These are phyloP conservation scores for Fulmarus glacialis DNA, from an alignment of 2,113 vertebrate genomes.

Conservation along the genomic window DNA sequence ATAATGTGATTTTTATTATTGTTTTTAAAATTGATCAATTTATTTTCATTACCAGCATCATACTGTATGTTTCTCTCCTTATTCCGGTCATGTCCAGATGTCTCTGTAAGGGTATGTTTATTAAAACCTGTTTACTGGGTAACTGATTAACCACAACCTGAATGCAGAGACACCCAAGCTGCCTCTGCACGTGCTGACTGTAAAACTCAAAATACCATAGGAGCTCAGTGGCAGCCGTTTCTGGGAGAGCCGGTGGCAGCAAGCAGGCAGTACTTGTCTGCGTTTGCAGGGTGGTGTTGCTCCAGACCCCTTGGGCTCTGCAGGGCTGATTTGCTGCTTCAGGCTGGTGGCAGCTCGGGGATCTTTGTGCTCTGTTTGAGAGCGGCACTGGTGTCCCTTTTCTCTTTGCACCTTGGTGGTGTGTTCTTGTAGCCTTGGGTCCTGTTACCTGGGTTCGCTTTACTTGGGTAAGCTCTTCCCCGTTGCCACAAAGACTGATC, in stretches of 20 bases:
- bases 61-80: not conserved
- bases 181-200: not conserved
- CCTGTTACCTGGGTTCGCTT: not conserved
- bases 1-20: not conserved
- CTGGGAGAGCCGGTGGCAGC: not conserved
- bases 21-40: not conserved
- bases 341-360: not conserved
- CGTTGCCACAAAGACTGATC: not conserved
- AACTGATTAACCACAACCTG: not conserved
- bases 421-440: not conserved
- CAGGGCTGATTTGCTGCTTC: not conserved
- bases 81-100: not conserved
- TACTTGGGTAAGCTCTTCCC: not conserved
- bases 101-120: not conserved
- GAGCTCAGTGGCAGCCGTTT: not conserved
- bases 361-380: not conserved
- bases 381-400: not conserved
- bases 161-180: not conserved
- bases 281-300: accelerated
- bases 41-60: not conserved
- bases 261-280: not conserved
- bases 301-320: not conserved
- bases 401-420: not conserved
- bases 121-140: not conserved
- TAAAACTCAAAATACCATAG: not conserved